Conservation (phyloP, 1,140 invertebrate genomes). For the Habropoda laboriosa region DNA sequence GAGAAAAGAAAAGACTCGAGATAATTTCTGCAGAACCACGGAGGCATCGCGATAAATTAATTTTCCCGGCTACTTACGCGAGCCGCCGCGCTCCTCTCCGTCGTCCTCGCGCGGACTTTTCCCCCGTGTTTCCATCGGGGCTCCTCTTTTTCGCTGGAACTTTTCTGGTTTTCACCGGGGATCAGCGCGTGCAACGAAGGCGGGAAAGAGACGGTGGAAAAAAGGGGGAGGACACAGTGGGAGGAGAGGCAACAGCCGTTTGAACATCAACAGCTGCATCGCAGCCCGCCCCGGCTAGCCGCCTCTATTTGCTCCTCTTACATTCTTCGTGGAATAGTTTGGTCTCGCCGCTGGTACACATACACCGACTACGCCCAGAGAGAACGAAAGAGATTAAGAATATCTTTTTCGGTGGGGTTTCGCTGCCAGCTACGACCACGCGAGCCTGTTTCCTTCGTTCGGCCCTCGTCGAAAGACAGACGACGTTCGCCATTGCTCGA, state of each 20-base stretch:
- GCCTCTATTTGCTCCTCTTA: slow-evolving; percentile 74
- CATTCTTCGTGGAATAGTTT: slow-evolving; percentile 76
- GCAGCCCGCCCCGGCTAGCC: slow-evolving; percentile 66
- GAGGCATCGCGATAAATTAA: background rate
- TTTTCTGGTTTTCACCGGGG: slow-evolving; percentile 37
- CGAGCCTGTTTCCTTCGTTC: slow-evolving; percentile 1
- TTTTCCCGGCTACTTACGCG: background rate
- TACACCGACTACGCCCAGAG: slow-evolving; percentile 59
- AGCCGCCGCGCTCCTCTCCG: too few relatives aligned
- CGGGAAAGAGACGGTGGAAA: background rate
- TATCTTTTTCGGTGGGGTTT: slow-evolving; percentile 58
- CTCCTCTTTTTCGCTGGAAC: slow-evolving; percentile 4
- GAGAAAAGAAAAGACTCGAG: too few relatives aligned
- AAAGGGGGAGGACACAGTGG: background rate
- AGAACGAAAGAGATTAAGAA: slow-evolving; percentile 62
- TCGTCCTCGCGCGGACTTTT: background rate
- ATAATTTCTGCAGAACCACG: background rate
- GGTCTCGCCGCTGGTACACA: slow-evolving; percentile 64
- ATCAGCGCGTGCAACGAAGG: background rate
- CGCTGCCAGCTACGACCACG: slow-evolving; percentile 4
- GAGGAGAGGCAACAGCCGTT: slow-evolving; percentile 62
- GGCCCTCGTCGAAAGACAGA: background rate
- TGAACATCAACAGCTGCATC: slow-evolving; percentile 73
- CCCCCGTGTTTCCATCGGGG: background rate
- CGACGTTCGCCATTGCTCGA: slow-evolving; percentile 4